phyloP scores from a whole-genome alignment of 2,797 vertebrate species.

The Sebastes baramenuke region DNA sequence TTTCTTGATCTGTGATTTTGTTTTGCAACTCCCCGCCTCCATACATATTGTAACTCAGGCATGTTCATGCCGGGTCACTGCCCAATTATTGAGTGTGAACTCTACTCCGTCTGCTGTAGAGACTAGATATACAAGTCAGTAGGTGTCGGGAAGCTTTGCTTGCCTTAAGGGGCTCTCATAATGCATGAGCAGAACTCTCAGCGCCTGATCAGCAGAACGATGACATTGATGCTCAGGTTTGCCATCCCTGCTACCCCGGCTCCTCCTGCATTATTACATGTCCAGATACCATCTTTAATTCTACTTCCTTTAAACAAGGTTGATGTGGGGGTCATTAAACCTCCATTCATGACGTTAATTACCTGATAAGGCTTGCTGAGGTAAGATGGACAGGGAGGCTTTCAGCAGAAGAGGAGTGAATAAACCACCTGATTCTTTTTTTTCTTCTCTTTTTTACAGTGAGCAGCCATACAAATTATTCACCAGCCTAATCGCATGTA shows the following conservation, averaged over 20 bases:
- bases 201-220: conserved; percentile 64
- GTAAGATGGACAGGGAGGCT: conserved; percentile 64
- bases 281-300: conserved; percentile 82
- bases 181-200: conserved; percentile 58
- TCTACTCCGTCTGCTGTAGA: conserved; percentile 24
- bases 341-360: conserved; percentile 80
- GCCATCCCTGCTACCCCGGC: conserved; percentile 35
- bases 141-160: conserved; percentile 51
- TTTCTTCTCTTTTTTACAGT: not conserved
- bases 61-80: conserved; percentile 21
- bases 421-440: conserved; percentile 38
- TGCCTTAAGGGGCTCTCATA: conserved; percentile 60
- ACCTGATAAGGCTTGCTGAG: conserved; percentile 75
- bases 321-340: conserved; percentile 78
- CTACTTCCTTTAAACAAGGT: conserved; percentile 79
- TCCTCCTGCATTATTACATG: conserved; percentile 65
- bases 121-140: conserved; percentile 39
- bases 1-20: not conserved
- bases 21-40: not conserved
- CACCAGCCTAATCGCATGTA: conserved; percentile 27
- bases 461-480: conserved; percentile 45
- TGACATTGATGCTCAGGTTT: conserved; percentile 71
- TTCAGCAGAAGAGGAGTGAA: conserved; percentile 47
- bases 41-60: conserved; percentile 5
- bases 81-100: conserved; percentile 44